Conservation (phyloP, 2,113 vertebrate genomes). For the Perognathus longimembris region DNA sequence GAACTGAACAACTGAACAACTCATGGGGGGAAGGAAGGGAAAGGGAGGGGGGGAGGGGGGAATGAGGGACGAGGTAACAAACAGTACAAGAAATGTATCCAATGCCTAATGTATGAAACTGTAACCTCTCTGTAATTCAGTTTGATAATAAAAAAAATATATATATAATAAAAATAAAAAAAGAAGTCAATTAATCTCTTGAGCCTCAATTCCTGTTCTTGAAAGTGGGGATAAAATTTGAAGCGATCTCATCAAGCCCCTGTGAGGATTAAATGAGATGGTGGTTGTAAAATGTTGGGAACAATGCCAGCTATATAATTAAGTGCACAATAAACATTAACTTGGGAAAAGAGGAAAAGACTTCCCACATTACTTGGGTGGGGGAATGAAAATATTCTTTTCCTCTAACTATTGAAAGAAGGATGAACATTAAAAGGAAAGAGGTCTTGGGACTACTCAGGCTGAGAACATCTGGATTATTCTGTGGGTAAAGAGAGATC, state of each 20-base stretch:
- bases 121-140: too few species aligned
- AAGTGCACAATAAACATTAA: conserved; percentile 57
- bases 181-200: conserved; percentile 40
- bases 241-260: conserved; percentile 49
- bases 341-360: conserved; percentile 59
- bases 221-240: conserved; percentile 53
- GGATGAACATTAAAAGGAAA: background rate
- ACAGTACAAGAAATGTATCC: too few species aligned
- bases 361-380: conserved; percentile 20
- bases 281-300: conserved; percentile 60
- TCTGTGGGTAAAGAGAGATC: conserved; percentile 11
- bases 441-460: conserved; percentile 57
- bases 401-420: background rate
- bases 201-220: conserved; percentile 57
- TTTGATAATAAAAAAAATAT: too few species aligned
- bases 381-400: conserved; percentile 7
- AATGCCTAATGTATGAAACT: too few species aligned
- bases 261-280: conserved; percentile 62
- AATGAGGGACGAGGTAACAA: too few species aligned
- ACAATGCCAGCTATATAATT: conserved; percentile 55
- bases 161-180: too few species aligned
- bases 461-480: conserved; percentile 65
- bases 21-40: too few species aligned
- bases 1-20: too few species aligned
- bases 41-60: too few species aligned